These are phyloP conservation scores for Chalcis sispes DNA, from an alignment of 2,888 invertebrate genomes.

Conservation along the genomic window DNA sequence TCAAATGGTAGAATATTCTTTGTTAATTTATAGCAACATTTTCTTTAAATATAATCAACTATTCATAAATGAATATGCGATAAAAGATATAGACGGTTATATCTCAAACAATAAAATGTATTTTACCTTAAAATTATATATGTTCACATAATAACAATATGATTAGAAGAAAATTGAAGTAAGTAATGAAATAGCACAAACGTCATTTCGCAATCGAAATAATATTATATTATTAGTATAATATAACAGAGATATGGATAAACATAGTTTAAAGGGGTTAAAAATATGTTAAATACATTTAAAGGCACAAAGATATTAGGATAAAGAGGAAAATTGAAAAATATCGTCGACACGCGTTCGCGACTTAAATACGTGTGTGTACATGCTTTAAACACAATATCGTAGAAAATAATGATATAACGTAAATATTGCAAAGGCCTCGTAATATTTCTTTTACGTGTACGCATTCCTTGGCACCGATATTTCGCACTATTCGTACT, in stretches of 20 bases:
- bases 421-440: constrained; percentile 3
- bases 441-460: constrained; percentile 6
- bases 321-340: constrained; percentile 25
- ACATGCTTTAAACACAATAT: constrained; percentile 39
- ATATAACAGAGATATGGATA: constrained; percentile 13
- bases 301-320: neutral
- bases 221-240: constrained; percentile 51
- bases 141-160: too few relatives aligned
- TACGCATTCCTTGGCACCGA: neutral
- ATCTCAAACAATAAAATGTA: too few relatives aligned
- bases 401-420: constrained; percentile 23
- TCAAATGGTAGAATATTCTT: too few relatives aligned
- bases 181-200: constrained; percentile 43
- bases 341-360: neutral
- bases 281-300: constrained; percentile 30
- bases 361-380: constrained; percentile 46
- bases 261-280: constrained; percentile 35
- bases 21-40: too few relatives aligned
- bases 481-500: neutral
- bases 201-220: constrained; percentile 39
- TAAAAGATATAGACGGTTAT: too few relatives aligned
- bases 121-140: too few relatives aligned
- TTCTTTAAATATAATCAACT: too few relatives aligned
- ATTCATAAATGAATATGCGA: too few relatives aligned
- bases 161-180: too few relatives aligned